Conservation (phyloP, 1,140 invertebrate genomes). For the Eriocheir sinensis region DNA sequence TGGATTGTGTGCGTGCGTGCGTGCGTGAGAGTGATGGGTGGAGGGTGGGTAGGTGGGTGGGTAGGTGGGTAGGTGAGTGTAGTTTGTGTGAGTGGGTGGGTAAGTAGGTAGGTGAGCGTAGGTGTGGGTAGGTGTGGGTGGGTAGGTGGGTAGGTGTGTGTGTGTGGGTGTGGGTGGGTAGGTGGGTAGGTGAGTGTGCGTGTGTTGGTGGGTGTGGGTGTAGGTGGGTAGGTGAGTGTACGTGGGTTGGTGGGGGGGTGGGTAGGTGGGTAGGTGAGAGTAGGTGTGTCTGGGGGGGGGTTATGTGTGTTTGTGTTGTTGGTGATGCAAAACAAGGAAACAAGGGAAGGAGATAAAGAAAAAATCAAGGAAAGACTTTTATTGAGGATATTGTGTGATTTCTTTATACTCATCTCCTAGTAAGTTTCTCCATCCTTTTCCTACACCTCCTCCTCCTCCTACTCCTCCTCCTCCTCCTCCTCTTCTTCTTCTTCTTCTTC, state of each 20-base stretch:
- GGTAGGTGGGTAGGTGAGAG: not conserved
- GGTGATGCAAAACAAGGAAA: too few relatives aligned
- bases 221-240: not conserved
- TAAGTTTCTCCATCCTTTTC: not conserved
- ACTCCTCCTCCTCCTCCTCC: not conserved
- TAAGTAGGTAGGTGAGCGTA: too few relatives aligned
- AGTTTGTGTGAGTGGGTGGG: not conserved
- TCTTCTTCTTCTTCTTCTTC: not conserved
- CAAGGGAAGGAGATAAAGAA: too few relatives aligned
- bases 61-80: too few relatives aligned
- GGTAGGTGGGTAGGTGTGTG: not conserved
- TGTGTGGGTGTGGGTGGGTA: not conserved
- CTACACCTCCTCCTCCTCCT: not conserved
- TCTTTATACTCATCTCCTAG: not conserved
- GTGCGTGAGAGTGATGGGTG: too few relatives aligned
- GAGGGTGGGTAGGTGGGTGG: too few relatives aligned
- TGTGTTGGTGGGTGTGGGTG: not conserved
- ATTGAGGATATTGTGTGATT: too few relatives aligned
- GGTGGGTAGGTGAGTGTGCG: slow-evolving; percentile 1
- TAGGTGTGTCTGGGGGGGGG: not conserved
- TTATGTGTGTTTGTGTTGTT: not conserved
- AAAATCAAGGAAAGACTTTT: too few relatives aligned
- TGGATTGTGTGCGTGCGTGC: too few relatives aligned
- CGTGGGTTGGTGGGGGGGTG: not conserved
- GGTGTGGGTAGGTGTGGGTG: too few relatives aligned